Base-by-base conservation (phyloP, 2,113 vertebrate species). In the Pyrgilauda ruficollis region DNA sequence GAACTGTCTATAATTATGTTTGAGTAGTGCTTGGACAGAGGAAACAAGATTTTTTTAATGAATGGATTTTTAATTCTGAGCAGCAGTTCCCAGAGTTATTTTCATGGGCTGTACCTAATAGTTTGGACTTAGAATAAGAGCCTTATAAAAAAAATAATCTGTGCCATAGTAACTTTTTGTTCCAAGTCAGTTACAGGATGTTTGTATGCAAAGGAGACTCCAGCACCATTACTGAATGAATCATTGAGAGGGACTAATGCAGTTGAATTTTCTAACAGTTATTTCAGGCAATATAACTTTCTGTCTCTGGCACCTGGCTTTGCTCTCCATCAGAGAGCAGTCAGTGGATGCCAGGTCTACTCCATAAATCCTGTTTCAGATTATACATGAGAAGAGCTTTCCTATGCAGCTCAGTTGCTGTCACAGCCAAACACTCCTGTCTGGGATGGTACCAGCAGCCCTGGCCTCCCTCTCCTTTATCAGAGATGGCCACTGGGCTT, bases 61-160 rank as follows among this genome's bases (percentile, higher is more conserved):
- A 43, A 30, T 81, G 15, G 15, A 55, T 55, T 95, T 91, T 68
- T 76, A 76, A 55, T 90, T 90, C 43, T 26, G 28, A 83, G 59
- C 31, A 41, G 26, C 31, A 18, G 15, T 59, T 55, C 22, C 49
- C 8, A 16, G 28, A 67, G 26, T 43, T 85, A 37, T 79, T 90
- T 93, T 89, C n/a, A 41, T 39, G 37, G 44, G 15, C 30, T 43
- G 5, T 91, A 81, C 22, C 41, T 74, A 67, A 19, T 10, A 78
- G 22, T 53, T 70, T 56, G 77, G 37, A 75, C 6, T 15, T 67
- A 19, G 20, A 61, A 46, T 74, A 52, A 53, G 24, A 4, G 28
- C 9, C 14, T 77, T 72, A 27, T 27, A 84, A 69, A 27, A 63
- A 59, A 88, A 76, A 13, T 26, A 52, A 24, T 75, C 46, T 87